phyloP scores from a whole-genome alignment of 2,113 vertebrate species.

The Anguilla japonica region DNA sequence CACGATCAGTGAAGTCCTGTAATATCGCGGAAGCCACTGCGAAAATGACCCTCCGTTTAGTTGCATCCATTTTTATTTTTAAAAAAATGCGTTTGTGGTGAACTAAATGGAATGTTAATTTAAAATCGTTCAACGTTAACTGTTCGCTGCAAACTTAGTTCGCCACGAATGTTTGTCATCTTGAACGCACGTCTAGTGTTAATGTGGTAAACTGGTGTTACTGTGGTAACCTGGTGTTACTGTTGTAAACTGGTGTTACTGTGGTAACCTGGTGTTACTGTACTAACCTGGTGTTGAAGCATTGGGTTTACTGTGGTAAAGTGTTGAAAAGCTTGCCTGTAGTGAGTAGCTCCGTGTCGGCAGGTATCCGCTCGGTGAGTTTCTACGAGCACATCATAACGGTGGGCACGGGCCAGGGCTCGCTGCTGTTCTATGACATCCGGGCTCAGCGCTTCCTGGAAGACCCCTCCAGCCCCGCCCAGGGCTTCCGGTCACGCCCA shows the following conservation, averaged over 20 bases:
- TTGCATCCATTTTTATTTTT: no score
- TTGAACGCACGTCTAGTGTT: no score
- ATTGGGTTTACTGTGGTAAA: not conserved
- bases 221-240: not conserved
- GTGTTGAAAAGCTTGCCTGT: not conserved
- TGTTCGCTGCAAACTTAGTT: no score
- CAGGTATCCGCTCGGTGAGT: constrained; percentile 96
- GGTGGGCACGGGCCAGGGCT: constrained; percentile 94
- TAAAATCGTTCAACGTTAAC: no score
- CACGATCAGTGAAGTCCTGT: no score
- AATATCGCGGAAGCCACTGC: no score
- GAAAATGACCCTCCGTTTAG: no score
- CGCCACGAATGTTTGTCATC: no score
- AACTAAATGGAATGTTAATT: no score
- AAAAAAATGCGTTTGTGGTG: no score
- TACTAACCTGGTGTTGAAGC: not conserved
- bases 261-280: not conserved
- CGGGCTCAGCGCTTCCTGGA: constrained; percentile 93
- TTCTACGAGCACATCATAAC: constrained; percentile 99
- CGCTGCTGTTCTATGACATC: constrained; percentile 94
- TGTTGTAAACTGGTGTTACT: not conserved
- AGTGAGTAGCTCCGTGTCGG: constrained; percentile 1
- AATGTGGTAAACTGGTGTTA: not conserved
- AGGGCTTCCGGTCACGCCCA: constrained; percentile 72
- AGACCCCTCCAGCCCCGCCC: constrained; percentile 64